These are phyloP conservation scores for Psittacara wagleri DNA, from an alignment of 2,113 vertebrate species.

Conservation along the genomic window DNA sequence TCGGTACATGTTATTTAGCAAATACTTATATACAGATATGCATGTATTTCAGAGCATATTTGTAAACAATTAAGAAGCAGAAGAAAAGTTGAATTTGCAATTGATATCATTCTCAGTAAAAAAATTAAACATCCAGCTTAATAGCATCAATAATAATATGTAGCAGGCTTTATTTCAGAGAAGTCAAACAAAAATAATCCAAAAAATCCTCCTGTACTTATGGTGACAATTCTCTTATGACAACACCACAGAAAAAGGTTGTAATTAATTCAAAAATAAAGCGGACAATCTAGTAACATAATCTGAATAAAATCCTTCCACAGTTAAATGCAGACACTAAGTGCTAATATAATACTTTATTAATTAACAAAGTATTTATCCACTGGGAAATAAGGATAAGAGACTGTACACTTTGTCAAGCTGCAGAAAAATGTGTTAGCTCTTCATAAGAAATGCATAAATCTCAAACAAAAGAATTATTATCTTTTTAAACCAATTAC, in stretches of 20 bases:
- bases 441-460: slow-evolving; percentile 79
- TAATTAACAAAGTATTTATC: slow-evolving; percentile 83
- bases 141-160: slow-evolving; percentile 10
- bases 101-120: not conserved
- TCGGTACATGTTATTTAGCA: not conserved
- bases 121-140: not conserved
- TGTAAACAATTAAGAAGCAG: not conserved
- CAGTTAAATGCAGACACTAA: slow-evolving; percentile 77
- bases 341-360: slow-evolving; percentile 79
- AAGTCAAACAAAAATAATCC: slow-evolving; percentile 70
- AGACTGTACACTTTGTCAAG: slow-evolving; percentile 74
- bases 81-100: not conserved
- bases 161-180: slow-evolving; percentile 45
- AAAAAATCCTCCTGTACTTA: slow-evolving; percentile 56
- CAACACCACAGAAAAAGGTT: slow-evolving; percentile 65
- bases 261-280: slow-evolving; percentile 78
- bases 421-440: slow-evolving; percentile 77
- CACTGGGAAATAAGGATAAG: slow-evolving; percentile 79
- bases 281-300: slow-evolving; percentile 80
- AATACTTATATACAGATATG: not conserved
- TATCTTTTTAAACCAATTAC: slow-evolving; percentile 81
- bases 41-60: not conserved
- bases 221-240: slow-evolving; percentile 60
- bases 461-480: slow-evolving; percentile 79
- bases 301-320: slow-evolving; percentile 79